Percentiles rank a stretch among this genome's conserved stretches.
Evolutionary conservation across 2,113 vertebrate species (phyloP).

Genomic region (Sarotherodon lohbergeri): DNA sequence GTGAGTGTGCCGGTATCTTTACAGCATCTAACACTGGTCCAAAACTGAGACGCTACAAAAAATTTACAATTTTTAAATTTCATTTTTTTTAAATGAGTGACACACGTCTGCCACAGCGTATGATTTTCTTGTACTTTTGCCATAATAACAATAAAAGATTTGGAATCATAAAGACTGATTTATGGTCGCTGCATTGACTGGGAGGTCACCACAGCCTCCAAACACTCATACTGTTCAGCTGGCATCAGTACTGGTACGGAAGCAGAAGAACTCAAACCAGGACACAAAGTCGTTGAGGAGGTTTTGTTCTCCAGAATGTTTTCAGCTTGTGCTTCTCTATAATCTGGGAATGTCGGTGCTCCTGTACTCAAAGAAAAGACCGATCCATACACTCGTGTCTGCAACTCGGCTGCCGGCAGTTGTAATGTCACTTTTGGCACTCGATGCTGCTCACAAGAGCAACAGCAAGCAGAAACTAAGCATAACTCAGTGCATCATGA

Average conservation of each 20-base stretch:
- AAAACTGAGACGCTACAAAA: background rate
- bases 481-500: background rate
- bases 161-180: accelerated
- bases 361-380: background rate
- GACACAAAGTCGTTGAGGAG: background rate
- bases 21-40: background rate
- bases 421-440: background rate
- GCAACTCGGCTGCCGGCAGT: background rate
- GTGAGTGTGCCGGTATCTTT: too few species aligned
- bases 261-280: background rate
- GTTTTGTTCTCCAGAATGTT: background rate
- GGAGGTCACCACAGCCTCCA: background rate
- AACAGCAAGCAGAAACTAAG: background rate
- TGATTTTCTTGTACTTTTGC: background rate
- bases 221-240: background rate
- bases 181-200: background rate
- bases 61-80: background rate
- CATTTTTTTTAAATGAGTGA: background rate
- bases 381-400: background rate
- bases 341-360: accelerated
- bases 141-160: background rate
- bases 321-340: background rate
- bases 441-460: background rate
- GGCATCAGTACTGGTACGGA: background rate
- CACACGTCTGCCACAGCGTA: background rate